Evolutionary conservation across 2,888 invertebrate species (phyloP), one percentile per base, ranked within the genome.

Genomic region (Drosophila mimetica): DNA sequence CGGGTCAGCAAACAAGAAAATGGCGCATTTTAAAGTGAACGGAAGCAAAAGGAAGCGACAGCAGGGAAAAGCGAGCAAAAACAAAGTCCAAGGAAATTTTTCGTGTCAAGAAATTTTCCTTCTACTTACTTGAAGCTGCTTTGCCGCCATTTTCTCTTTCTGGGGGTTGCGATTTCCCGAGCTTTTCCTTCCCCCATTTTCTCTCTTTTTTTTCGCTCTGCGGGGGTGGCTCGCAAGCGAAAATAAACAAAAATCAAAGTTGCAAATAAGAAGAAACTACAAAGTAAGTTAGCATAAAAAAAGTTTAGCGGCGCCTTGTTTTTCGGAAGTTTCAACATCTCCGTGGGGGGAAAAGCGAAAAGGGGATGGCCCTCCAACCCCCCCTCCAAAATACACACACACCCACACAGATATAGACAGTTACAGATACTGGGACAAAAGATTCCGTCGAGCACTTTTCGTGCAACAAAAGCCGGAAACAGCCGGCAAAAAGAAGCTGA

Each of bases 161-260:
- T 11, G 53, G 55, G 75, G 72, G 69, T 76, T 57, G 55, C 71
- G 53, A 54, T 41, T 70, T 59, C 61, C 50, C 57, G 69, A 64
- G 67, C 51, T 32, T 54, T 61, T 57, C 71, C 32, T 53, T 52
- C 39, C 53, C 61, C 44, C 11, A 18, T 28, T 36, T 34, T 32
- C n/a, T 2, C 8, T 37, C 6, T 1, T 18, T 8, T 54, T 55
- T 25, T 16, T 30, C 13, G 48, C 20, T 28, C 48, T 41, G 42
- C 37, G 54, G 46, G 61, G 48, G 59, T 67, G 76, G 54, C 42
- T 64, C 72, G 83, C 72, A 75, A 83, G 88, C 90, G 88, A 89
- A 90, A 90, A 90, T 88, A 90, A 90, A 90, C 90, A 90, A 86
- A 90, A 90, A 90, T 90, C 90, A 90, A 90, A 90, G 90, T 90